phyloP scores from a whole-genome alignment of 2,113 vertebrate species.

The Erinaceus europaeus region DNA sequence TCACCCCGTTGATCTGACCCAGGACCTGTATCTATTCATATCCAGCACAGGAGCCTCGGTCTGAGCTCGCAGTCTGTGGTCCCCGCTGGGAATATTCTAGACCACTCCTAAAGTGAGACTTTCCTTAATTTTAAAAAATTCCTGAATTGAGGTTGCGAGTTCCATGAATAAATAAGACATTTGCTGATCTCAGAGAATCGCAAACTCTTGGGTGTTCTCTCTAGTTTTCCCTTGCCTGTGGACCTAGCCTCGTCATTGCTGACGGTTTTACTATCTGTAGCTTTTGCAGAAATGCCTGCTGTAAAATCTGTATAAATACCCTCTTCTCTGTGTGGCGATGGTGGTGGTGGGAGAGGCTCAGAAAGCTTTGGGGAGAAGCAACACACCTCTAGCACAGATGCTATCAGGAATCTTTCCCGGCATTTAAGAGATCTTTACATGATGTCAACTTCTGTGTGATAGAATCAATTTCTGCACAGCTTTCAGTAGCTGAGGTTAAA shows the following conservation, averaged over 20 bases:
- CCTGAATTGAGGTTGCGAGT: background rate
- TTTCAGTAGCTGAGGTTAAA: slow-evolving; percentile 12
- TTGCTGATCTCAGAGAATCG: background rate
- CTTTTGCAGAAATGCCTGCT: background rate
- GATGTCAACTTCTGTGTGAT: slow-evolving; percentile 32
- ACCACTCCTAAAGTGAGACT: background rate
- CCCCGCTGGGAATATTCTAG: no score
- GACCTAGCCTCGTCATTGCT: background rate
- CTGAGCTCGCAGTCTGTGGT: no score
- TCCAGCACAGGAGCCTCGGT: no score
- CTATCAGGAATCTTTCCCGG: slow-evolving; percentile 31
- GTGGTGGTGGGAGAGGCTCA: background rate
- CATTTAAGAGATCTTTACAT: slow-evolving; percentile 22
- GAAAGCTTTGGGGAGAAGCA: slow-evolving; percentile 11
- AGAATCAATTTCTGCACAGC: slow-evolving; percentile 18
- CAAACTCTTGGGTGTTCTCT: background rate
- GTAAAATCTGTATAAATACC: background rate
- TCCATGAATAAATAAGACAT: background rate
- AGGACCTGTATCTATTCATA: no score
- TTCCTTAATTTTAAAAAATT: background rate
- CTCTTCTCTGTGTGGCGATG: background rate
- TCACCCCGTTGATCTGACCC: no score
- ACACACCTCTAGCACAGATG: slow-evolving; percentile 1
- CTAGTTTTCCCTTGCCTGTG: slow-evolving; percentile 24
- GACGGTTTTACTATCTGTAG: background rate